A percentile compares a stretch with the other conserved stretches of the same genome.
These are phyloP conservation scores for Bellardia bayeri DNA, from an alignment of 2,888 invertebrate species.

Conservation along the genomic window DNA sequence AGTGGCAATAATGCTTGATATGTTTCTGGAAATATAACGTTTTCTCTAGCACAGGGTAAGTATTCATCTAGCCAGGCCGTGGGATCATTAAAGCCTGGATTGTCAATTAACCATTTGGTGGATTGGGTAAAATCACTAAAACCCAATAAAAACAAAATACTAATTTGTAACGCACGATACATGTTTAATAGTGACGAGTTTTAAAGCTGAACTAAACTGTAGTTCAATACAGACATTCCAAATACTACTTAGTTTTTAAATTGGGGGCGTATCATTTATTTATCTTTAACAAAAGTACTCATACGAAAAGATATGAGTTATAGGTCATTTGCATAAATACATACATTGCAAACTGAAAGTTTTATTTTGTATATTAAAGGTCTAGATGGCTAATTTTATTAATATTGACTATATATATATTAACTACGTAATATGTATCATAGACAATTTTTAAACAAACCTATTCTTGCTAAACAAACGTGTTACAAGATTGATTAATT, in stretches of 20 bases:
- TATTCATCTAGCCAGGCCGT: constrained; percentile 79
- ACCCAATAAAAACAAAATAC: constrained; percentile 31
- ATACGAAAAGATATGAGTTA: neutral
- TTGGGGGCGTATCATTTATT: constrained; percentile 61
- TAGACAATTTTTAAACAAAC: neutral
- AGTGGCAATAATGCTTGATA: constrained; percentile 80
- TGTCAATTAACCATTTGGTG: constrained; percentile 79
- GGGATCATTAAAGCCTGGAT: constrained; percentile 77
- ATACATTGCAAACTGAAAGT: too few species aligned
- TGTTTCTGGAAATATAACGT: constrained; percentile 80
- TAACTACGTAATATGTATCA: neutral
- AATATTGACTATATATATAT: neutral
- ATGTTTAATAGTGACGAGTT: constrained; percentile 43
- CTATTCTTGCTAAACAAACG: neutral
- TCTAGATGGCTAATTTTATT: too few species aligned
- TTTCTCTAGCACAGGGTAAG: constrained; percentile 80
- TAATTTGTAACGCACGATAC: neutral
- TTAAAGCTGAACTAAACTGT: constrained; percentile 53
- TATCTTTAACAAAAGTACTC: constrained; percentile 35
- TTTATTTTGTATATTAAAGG: too few species aligned
- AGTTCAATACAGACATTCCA: neutral
- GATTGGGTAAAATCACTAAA: constrained; percentile 45
- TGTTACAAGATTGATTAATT: constrained; percentile 21
- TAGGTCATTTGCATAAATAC: too few species aligned
- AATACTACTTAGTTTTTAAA: neutral